Evolutionary conservation across 2,797 vertebrate genomes (phyloP).

Genomic region (Catamblyrhynchus diadema): DNA sequence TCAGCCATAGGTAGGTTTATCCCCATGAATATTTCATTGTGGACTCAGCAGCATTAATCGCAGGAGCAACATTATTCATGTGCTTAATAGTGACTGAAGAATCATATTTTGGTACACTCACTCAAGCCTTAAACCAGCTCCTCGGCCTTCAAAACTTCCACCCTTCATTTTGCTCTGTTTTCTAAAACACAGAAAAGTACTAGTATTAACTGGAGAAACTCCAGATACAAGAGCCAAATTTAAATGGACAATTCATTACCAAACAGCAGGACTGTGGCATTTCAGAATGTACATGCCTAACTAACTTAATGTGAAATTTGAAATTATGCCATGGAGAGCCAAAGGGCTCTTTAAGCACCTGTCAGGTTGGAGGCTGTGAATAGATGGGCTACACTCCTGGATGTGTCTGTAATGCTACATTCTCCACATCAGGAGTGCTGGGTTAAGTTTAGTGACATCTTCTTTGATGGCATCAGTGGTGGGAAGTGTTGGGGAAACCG

Average conservation of each 20-base stretch:
- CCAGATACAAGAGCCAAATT: neutral
- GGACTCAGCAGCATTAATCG: neutral
- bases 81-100: neutral
- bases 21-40: neutral
- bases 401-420: neutral
- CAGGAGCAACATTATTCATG: neutral
- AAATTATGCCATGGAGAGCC: neutral
- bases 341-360: neutral
- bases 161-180: neutral
- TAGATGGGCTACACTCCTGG: neutral
- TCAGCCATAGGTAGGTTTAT: neutral
- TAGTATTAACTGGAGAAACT: neutral
- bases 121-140: neutral
- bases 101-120: accelerated
- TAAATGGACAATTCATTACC: neutral
- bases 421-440: neutral
- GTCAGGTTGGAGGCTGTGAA: neutral
- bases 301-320: neutral
- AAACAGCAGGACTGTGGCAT: neutral
- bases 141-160: neutral
- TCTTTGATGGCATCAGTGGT: neutral
- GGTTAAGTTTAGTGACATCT: neutral
- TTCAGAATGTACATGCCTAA: neutral
- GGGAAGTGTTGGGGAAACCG: neutral
- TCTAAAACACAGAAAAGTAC: neutral